These are phyloP conservation scores for Heliconius melpomene DNA, from an alignment of 1,140 invertebrate genomes.

Conservation along the genomic window DNA sequence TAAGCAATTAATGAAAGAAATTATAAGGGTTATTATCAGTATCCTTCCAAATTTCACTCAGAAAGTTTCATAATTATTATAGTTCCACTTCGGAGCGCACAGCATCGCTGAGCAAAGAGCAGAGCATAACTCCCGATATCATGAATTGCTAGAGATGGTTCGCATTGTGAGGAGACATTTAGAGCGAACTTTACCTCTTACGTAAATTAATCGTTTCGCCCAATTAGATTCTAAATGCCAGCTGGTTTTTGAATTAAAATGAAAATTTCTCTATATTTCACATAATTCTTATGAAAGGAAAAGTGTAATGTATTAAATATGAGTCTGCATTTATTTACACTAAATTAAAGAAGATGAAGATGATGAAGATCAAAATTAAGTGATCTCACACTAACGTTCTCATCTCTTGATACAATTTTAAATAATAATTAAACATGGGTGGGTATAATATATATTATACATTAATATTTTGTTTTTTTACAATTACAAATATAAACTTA, in stretches of 20 bases:
- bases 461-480: not conserved
- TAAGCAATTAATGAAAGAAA: no score
- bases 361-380: no score
- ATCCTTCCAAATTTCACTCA: not conserved
- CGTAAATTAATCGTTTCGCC: conserved; percentile 21
- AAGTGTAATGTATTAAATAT: no score
- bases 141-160: conserved; percentile 28
- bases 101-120: conserved; percentile 12
- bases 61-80: conserved; percentile 20
- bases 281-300: no score
- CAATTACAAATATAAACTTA: not conserved
- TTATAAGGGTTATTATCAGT: no score
- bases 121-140: conserved; percentile 31
- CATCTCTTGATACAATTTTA: no score
- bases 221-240: conserved; percentile 14
- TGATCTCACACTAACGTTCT: no score
- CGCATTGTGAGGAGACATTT: conserved; percentile 24
- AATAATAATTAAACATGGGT: no score
- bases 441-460: no score
- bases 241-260: not conserved
- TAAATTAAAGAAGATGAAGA: no score
- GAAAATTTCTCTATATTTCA: not conserved
- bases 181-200: conserved; percentile 25
- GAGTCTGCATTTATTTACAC: no score
- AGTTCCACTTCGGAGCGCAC: conserved; percentile 9